phyloP scores from a whole-genome alignment of 2,113 vertebrate species.

The Sinocyclocheilus grahami region DNA sequence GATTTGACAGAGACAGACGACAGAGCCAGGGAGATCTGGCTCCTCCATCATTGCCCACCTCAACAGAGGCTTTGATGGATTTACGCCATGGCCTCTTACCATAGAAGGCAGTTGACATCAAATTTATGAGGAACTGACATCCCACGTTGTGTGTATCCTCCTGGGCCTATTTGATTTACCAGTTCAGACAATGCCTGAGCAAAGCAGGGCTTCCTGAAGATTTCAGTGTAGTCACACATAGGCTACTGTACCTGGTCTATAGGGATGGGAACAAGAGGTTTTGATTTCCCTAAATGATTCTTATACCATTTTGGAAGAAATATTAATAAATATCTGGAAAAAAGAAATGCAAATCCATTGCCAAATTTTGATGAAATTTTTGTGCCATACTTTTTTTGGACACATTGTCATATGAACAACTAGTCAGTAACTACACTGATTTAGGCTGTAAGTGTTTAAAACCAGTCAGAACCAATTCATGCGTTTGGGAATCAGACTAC shows the following conservation, averaged over 20 bases:
- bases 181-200: neutral
- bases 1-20: constrained; percentile 51
- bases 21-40: constrained; percentile 2
- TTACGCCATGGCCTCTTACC: constrained; percentile 38
- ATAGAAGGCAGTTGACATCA: constrained; percentile 41
- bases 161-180: constrained; percentile 17
- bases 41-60: constrained; percentile 46
- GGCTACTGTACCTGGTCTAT: constrained; percentile 10
- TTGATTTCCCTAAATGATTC: neutral
- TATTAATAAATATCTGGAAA: neutral
- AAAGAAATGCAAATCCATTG: neutral
- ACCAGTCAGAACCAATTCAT: neutral
- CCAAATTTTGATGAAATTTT: neutral
- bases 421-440: neutral
- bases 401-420: neutral
- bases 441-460: neutral
- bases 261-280: neutral
- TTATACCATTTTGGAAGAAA: neutral
- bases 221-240: neutral
- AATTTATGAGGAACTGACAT: constrained; percentile 47
- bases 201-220: neutral
- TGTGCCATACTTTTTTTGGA: neutral
- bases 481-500: no score
- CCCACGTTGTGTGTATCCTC: constrained; percentile 1
- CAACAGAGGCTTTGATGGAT: constrained; percentile 43